Evolutionary conservation across 2,888 invertebrate genomes (phyloP).

Genomic region (Selenia dentaria): DNA sequence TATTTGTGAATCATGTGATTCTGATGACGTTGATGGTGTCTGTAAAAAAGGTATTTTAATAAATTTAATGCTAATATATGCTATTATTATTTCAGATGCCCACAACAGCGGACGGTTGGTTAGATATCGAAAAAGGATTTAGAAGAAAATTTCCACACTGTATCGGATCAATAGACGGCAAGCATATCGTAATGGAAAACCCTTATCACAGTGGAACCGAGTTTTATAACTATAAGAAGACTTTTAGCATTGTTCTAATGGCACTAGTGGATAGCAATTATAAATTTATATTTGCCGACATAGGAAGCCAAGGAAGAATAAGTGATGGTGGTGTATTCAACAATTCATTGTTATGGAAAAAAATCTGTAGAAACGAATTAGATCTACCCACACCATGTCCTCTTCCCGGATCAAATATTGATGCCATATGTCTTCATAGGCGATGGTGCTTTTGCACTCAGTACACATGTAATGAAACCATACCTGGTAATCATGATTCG

Average conservation of each 20-base stretch:
- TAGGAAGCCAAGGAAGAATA: constrained; percentile 39
- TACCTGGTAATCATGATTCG: constrained; percentile 37
- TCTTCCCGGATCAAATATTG: too few species aligned
- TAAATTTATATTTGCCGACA: constrained; percentile 39
- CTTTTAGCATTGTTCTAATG: constrained; percentile 33
- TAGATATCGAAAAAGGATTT: too few species aligned
- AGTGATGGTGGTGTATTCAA: too few species aligned
- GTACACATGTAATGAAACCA: constrained; percentile 42
- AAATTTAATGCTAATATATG: constrained; percentile 21
- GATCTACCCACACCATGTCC: too few species aligned
- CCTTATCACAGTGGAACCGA: constrained; percentile 26
- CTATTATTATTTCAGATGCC: constrained; percentile 13
- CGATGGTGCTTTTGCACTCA: too few species aligned
- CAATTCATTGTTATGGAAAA: too few species aligned
- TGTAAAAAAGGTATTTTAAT: constrained; percentile 28
- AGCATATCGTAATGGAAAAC: constrained; percentile 31
- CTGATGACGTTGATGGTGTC: constrained; percentile 30
- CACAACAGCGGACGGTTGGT: background rate
- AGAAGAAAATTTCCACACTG: constrained; percentile 26
- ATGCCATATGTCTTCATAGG: too few species aligned
- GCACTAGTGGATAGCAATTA: too few species aligned
- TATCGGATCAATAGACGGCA: too few species aligned
- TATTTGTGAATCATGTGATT: constrained; percentile 29
- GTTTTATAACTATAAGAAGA: too few species aligned
- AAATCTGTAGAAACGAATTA: too few species aligned